Base-by-base conservation (phyloP, 2,797 vertebrate genomes). In the Poecile montanus region DNA sequence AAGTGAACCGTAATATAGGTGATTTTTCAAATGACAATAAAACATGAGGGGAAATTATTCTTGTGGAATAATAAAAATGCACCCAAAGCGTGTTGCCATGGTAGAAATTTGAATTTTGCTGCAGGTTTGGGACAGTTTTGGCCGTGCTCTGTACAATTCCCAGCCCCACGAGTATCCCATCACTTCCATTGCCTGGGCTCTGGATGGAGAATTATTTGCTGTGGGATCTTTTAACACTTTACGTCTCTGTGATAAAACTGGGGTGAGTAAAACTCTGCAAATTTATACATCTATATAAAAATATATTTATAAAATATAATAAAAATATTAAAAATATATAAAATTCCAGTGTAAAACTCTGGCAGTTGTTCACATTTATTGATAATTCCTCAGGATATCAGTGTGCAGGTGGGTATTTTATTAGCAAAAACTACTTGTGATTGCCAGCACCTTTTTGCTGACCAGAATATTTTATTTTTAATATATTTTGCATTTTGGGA, bases 71-170 rank as follows among this genome's bases (percentile, higher is more conserved):
- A 15, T 5, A 45, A 45, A 22, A 36, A 29, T 57, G 7, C 27
- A 3, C 16, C 11, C 16, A 19, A 0, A 8, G 4, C 1, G 2
- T 11, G 58, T 29, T 77, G 18, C 13, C 27, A 4, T 1, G 53
- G 20, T 26, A 27, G 5, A 29, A 45, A 19, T 60, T 3, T 16
- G 0, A 3, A 2, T 40, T 54, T 50, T 71, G 90, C 92, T 58
- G 14, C 96, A 99, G 99, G 99, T 99, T 2, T 99, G 99, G 99
- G 99, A 99, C 97, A 99, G 99, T 95, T 99, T 98, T 40, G 99
- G 99, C 6, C 98, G 98, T 11, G 93, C 96, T 8, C 97, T 99
- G 26, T 99, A 98, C 95, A 98, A 78, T n/a, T 99, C 99, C 3
- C 96, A 98, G 22, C 92, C 97, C 56, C 98, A 99, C 8, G 99